Base-by-base conservation (phyloP, 1,140 invertebrate genomes). In the Homarus americanus region DNA sequence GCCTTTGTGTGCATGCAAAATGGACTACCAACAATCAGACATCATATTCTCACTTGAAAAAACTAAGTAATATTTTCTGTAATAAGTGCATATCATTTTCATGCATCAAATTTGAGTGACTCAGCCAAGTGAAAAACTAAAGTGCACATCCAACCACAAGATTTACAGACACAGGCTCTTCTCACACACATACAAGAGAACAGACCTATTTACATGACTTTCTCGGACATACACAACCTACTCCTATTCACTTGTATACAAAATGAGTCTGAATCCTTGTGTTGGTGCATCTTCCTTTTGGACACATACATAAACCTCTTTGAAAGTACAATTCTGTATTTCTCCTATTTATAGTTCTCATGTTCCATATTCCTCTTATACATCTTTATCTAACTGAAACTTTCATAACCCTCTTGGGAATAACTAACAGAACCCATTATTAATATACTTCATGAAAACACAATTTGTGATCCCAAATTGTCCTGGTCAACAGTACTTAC, bases 401-500 rank as follows among this genome's bases (percentile, higher is more conserved):
- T 58, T 3, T 17, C 3, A 20, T 17, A 20, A 17, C 24, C 17
- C 24, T 58, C 10, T 4, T 17, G 10, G 10, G 24, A 2, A 58
- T 20, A 58, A 58, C 10, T 20, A 3, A 58, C 17, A 58, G 24
- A 58, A 58, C 17, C 53, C 53, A 58, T 20, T 20, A 17, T 20
- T 20, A 58, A 17, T 20, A 20, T 20, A 58, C 10, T 58, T 49
- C 4, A 58, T 28, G 5, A 3, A 5, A 32, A 63, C 17, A 38
- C 15, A 82, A 5, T 3, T n/a, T 63, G 34, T 63, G 5, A 15
- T 38, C n/a, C 7, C 4, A 40, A 24, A 58, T 24, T 49, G 36
- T 28, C 58, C 28, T 20, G 28, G 28, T 66, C 15, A 0, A 20
- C 5, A 44, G 34, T n/a, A 91, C 93, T 94, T 95, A 98, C 98